phyloP scores from a whole-genome alignment of 2,888 invertebrate species.

The Apotomis turbidana region DNA sequence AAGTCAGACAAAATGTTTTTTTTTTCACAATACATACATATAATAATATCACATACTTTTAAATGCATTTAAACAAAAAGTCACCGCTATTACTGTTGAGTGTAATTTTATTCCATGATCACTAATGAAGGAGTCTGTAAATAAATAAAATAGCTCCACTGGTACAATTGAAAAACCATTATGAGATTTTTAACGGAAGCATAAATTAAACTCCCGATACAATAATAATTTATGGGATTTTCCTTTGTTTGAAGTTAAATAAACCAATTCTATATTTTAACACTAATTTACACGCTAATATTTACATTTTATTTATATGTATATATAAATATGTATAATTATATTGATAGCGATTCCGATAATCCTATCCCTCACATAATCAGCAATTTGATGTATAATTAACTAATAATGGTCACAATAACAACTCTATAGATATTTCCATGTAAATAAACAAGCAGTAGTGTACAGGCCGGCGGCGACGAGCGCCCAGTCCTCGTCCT shows the following conservation, averaged over 20 bases:
- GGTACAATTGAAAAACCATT: conserved; percentile 83
- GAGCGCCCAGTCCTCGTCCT: conserved; percentile 64
- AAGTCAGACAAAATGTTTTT: conserved; percentile 83
- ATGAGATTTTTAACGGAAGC: conserved; percentile 83
- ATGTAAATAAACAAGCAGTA: conserved; percentile 83
- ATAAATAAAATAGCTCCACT: conserved; percentile 77
- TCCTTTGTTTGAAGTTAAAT: conserved; percentile 82
- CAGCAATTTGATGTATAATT: conserved; percentile 81
- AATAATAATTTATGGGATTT: conserved; percentile 83
- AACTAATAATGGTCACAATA: conserved; percentile 83
- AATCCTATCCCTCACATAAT: conserved; percentile 79
- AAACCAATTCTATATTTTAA: conserved; percentile 83
- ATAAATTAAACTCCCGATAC: conserved; percentile 78
- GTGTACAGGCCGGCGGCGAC: conserved; percentile 68
- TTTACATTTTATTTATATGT: conserved; percentile 83
- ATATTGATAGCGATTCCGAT: conserved; percentile 79
- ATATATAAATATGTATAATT: conserved; percentile 84
- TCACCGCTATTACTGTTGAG: conserved; percentile 65
- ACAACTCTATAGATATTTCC: conserved; percentile 82
- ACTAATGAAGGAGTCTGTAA: conserved; percentile 70
- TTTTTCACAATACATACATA: conserved; percentile 67
- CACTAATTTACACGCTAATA: conserved; percentile 82
- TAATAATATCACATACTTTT: conserved; percentile 83
- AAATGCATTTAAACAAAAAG: conserved; percentile 80
- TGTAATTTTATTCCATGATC: conserved; percentile 57